phyloP scores from a whole-genome alignment of 2,113 vertebrate species.

The Eretmochelys imbricata region DNA sequence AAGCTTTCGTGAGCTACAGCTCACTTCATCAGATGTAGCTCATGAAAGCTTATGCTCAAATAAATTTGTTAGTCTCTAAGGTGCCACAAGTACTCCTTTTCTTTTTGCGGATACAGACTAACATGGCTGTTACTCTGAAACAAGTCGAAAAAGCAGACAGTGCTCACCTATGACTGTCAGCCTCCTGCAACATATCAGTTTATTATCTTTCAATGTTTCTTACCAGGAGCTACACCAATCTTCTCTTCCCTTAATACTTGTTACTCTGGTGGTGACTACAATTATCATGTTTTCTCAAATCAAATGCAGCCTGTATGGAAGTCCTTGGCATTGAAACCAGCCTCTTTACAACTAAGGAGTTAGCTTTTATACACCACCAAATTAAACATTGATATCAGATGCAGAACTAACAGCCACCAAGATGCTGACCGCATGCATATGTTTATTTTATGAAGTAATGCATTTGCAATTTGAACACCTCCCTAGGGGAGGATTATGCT shows the following conservation, averaged over 20 bases:
- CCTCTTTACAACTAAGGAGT: background rate
- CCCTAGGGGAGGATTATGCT: background rate
- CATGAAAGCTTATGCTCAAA: too few species aligned
- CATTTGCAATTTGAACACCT: background rate
- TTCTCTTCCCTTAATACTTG: background rate
- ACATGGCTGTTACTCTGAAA: too few species aligned
- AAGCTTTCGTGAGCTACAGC: too few species aligned
- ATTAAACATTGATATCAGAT: constrained; percentile 13
- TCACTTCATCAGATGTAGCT: too few species aligned
- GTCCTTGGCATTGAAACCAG: background rate
- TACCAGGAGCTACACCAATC: background rate
- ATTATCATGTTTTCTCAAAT: background rate
- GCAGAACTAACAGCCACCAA: background rate
- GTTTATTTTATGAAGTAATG: constrained; percentile 2
- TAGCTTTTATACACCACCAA: background rate
- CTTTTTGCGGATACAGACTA: too few species aligned
- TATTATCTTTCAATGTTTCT: background rate
- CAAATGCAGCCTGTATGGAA: background rate
- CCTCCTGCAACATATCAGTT: background rate
- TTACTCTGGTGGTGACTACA: background rate
- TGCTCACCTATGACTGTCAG: background rate
- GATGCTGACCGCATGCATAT: background rate
- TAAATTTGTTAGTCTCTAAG: too few species aligned
- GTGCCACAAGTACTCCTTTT: too few species aligned
- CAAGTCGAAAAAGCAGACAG: background rate